Evolutionary conservation across 2,888 invertebrate species (phyloP).

Genomic region (Euzophera pinguis): DNA sequence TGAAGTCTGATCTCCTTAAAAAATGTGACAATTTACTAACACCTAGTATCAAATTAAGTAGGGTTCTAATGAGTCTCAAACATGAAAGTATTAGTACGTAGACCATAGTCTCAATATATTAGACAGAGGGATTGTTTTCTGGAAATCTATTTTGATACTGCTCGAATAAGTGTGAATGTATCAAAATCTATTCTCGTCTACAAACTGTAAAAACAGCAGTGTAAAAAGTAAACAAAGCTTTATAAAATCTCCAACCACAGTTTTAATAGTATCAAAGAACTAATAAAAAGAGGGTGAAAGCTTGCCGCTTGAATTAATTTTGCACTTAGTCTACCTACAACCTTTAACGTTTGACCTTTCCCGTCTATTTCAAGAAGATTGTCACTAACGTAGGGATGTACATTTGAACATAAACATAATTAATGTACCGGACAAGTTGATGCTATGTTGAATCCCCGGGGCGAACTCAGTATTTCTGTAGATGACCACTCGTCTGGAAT

Average conservation of each 20-base stretch:
- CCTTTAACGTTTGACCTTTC: constrained; percentile 3
- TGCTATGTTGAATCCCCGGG: background rate
- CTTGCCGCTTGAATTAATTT: constrained; percentile 4
- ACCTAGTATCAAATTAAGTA: too few relatives aligned
- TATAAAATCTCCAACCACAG: too few relatives aligned
- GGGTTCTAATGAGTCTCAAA: too few relatives aligned
- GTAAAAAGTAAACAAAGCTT: background rate
- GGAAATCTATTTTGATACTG: too few relatives aligned
- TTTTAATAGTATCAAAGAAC: background rate
- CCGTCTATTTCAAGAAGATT: constrained; percentile 1
- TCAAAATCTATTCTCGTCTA: too few relatives aligned
- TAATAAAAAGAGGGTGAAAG: background rate
- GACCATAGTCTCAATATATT: too few relatives aligned
- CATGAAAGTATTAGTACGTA: too few relatives aligned
- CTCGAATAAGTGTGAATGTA: too few relatives aligned
- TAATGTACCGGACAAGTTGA: background rate
- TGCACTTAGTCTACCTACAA: background rate
- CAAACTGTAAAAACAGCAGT: too few relatives aligned
- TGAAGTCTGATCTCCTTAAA: too few relatives aligned
- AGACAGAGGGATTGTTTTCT: too few relatives aligned
- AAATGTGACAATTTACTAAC: too few relatives aligned
- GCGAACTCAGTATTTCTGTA: background rate
- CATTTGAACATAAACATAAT: background rate
- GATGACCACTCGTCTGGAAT: background rate
- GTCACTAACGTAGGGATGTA: background rate